phyloP scores from a whole-genome alignment of 2,888 invertebrate species.

The Boloria euphrosyne region DNA sequence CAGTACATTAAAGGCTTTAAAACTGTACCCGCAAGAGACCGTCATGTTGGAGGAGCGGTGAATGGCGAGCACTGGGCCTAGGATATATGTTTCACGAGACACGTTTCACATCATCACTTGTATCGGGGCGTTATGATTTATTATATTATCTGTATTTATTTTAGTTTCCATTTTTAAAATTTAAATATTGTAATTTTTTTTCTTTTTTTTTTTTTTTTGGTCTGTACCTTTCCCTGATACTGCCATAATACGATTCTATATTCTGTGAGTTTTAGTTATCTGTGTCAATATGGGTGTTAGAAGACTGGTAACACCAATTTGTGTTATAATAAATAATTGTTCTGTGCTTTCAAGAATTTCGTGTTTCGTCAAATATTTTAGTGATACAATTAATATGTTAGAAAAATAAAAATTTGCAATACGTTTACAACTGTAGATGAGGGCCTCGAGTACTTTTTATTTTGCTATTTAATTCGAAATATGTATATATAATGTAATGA shows the following conservation, averaged over 20 bases:
- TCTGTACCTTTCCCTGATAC: constrained; percentile 6
- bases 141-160: constrained; percentile 17
- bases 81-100: constrained; percentile 30
- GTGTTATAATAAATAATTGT: background rate
- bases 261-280: constrained; percentile 12
- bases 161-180: constrained; percentile 17
- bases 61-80: constrained; percentile 50
- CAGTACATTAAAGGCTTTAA: constrained; percentile 90
- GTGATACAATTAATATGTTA: too few relatives aligned
- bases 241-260: background rate
- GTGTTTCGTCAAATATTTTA: too few relatives aligned
- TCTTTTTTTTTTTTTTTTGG: constrained; percentile 5
- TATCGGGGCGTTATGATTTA: background rate
- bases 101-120: background rate
- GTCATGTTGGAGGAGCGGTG: constrained; percentile 97
- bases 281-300: constrained; percentile 3
- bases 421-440: background rate
- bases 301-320: constrained; percentile 5
- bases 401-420: background rate
- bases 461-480: constrained; percentile 5
- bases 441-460: constrained; percentile 10
- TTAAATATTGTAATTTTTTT: background rate
- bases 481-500: constrained; percentile 2
- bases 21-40: constrained; percentile 96
- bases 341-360: background rate